Evolutionary conservation across 2,797 vertebrate genomes (phyloP).

Genomic region (Brachyrhaphis roseni): DNA sequence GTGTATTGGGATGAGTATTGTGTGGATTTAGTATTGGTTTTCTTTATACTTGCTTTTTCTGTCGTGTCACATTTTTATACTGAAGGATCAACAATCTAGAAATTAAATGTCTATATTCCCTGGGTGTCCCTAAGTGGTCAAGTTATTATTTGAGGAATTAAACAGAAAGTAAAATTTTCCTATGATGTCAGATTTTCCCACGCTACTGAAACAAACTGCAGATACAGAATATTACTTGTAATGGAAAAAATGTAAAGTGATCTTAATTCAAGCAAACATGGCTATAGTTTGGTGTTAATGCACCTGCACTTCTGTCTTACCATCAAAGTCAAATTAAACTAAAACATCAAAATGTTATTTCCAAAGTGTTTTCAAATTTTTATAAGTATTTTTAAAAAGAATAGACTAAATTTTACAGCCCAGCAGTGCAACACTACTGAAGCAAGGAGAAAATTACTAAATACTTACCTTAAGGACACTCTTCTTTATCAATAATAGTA

Average conservation of each 20-base stretch:
- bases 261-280: background rate
- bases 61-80: background rate
- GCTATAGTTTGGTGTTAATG: background rate
- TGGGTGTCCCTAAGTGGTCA: background rate
- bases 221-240: background rate
- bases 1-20: background rate
- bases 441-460: background rate
- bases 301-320: background rate
- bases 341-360: background rate
- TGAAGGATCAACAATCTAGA: background rate
- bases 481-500: background rate
- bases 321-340: background rate
- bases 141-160: background rate
- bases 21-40: background rate
- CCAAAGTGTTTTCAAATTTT: background rate
- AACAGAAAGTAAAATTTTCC: background rate
- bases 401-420: background rate
- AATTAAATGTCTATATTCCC: background rate
- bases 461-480: background rate
- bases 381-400: background rate
- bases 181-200: background rate
- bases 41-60: background rate
- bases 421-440: background rate
- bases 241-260: background rate
- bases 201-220: background rate